Base-by-base conservation (phyloP, 1,140 invertebrate genomes). In the Leucophenga varia region DNA sequence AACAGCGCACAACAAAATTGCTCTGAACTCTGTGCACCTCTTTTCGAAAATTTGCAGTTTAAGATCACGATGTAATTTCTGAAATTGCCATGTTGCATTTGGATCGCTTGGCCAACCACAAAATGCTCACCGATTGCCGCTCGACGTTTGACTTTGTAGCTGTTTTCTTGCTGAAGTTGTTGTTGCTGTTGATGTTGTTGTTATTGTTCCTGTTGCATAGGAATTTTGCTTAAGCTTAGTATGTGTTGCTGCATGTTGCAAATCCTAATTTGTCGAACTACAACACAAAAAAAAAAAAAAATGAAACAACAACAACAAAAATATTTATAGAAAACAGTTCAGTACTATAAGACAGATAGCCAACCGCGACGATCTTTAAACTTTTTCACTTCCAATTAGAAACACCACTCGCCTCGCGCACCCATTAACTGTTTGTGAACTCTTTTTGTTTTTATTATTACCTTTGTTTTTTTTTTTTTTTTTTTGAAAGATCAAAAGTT, bases 1-100 rank as follows among this genome's bases (percentile, higher is more conserved):
- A 42, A 42, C 42, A 35, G 21, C 42, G 48, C n/a, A 49, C 48
- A 51, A 36, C 57, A 59, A 72, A 72, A 72, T 72, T 72, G 59
- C 64, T 68, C 57, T 72, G 68, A 72, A 72, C 68, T 72, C 60
- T 71, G 49, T 68, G 64, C 68, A 72, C 61, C 61, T 45, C 32
- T 43, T 21, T 43, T 53, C 53, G 49, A 39, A 61, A 72, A 72
- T 71, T 69, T 67, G 61, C 61, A 63, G 61, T 69, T 56, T 67
- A 54, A 57, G 64, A 72, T 72, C 68, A 72, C 68, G 68, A 72
- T 72, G 68, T 72, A 72, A 72, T 72, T 72, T 72, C 58, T 43
- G 61, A 72, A 69, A 72, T 69, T 72, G 64, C 64, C 64, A 63
- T 68, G 63, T 67, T 67, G 59, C 35, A 39, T 47, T 44, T 41